These are phyloP conservation scores for Vidua chalybeata DNA, from an alignment of 2,113 vertebrate species.

Conservation along the genomic window DNA sequence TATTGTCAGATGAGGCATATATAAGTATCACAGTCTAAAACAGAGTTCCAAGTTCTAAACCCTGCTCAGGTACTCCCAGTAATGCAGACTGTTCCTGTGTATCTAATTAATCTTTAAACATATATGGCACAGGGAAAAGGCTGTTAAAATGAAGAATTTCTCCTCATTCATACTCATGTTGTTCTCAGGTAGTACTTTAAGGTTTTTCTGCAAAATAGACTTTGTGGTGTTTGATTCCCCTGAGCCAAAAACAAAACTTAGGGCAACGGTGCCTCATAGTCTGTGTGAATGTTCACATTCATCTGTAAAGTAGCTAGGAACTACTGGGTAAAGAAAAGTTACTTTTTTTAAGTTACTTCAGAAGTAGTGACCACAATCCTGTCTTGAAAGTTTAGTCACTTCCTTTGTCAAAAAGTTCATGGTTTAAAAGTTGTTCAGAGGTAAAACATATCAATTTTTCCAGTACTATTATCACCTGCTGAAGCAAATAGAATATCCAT, in stretches of 20 bases:
- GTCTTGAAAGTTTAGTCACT: neutral
- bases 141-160: neutral
- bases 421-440: neutral
- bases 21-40: neutral
- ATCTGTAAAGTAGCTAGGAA: neutral
- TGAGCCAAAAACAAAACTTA: neutral
- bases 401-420: neutral
- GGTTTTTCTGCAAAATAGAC: neutral
- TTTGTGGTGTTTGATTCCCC: neutral
- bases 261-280: neutral
- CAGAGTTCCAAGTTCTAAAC: neutral
- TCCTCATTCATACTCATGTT: neutral
- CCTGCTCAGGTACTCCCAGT: neutral
- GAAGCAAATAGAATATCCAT: neutral
- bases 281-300: neutral
- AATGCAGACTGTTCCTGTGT: neutral
- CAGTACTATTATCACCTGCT: neutral
- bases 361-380: neutral
- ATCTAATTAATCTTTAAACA: slow-evolving; percentile 6
- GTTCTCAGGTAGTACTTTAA: neutral
- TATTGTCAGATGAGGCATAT: neutral
- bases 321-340: neutral
- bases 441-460: neutral
- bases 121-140: neutral
- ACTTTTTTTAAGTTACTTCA: neutral